Base-by-base conservation (phyloP, 1,140 invertebrate species). In the Adelges cooleyi region DNA sequence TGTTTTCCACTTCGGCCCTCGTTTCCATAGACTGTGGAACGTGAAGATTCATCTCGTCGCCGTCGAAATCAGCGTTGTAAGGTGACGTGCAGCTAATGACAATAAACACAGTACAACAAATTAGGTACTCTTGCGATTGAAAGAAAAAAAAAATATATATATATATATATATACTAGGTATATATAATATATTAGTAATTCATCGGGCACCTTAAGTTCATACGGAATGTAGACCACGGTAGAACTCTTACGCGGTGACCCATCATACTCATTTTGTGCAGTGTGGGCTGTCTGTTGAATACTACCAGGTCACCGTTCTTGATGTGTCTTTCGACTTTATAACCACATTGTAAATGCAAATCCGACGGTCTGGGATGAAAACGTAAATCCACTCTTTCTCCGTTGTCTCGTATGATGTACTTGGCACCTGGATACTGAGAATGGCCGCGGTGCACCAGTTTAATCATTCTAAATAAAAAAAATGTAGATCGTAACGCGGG, bases 261-360 rank as follows among this genome's bases (percentile, higher is more conserved):
- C 97, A 99, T 99, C 97, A 99, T 99, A 87, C 89, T 93, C 96
- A 99, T 99, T 80, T 99, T 99, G 76, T 99, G 97, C 0, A 99
- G 81, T 1, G 97, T 99, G 0, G 97, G 97, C 73, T 99, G 97
- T 67, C 97, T 87, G 79, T 99, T 99, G 81, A 99, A 99, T 68
- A 99, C 95, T 27, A 99, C 92, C 44, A 97, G 81, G 79, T 99
- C 97, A 67, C 96, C 95, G 77, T 99, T 95, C 49, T 92, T 82
- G 73, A 99, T 90, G 78, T 99, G 97, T 23, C 97, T 76, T 74
- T 99, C 97, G 23, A 68, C 68, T 52, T 92, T 92, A 73, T 99
- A 99, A n/a, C 97, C 97, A 77, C 91, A 95, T 75, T 99, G 94
- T 27, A 99, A 77, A 83, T 99, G 95, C 20, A 99, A 81, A 80